A percentile compares a stretch with the other conserved stretches of the same genome.
These are phyloP conservation scores for Agriopis leucophaearia DNA, from an alignment of 2,888 invertebrate genomes.

Conservation along the genomic window DNA sequence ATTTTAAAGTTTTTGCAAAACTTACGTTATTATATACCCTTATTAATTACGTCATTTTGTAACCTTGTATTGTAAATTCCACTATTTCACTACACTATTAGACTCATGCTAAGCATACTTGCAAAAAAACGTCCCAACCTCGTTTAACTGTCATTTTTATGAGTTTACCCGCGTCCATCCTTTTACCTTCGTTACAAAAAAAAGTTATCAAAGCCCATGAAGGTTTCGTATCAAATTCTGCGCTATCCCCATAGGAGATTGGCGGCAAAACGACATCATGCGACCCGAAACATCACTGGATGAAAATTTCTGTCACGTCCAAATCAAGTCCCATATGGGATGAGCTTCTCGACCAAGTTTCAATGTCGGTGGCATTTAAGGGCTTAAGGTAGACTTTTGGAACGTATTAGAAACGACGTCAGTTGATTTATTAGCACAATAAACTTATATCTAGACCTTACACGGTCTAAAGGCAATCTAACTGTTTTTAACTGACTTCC, in stretches of 20 bases:
- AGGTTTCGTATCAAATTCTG: slow-evolving; percentile 62
- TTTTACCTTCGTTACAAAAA: slow-evolving; percentile 50
- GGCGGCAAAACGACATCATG: slow-evolving; percentile 67
- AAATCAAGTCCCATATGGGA: slow-evolving; percentile 71
- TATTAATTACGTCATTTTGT: too few relatives aligned
- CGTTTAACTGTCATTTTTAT: slow-evolving; percentile 38
- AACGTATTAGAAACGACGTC: slow-evolving; percentile 11
- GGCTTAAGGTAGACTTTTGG: slow-evolving; percentile 47
- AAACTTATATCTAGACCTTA: too few relatives aligned
- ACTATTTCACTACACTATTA: neutral
- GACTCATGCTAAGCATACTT: slow-evolving; percentile 10
- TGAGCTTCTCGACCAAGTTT: slow-evolving; percentile 70
- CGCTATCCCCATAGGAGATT: slow-evolving; percentile 63
- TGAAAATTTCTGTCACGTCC: slow-evolving; percentile 73
- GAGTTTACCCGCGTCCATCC: slow-evolving; percentile 41
- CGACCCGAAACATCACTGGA: slow-evolving; percentile 63
- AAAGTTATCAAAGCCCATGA: slow-evolving; percentile 50
- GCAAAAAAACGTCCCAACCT: slow-evolving; percentile 14
- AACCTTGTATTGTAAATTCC: neutral
- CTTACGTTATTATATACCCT: too few relatives aligned
- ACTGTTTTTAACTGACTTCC: too few relatives aligned
- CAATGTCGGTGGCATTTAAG: slow-evolving; percentile 66
- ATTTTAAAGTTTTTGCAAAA: too few relatives aligned
- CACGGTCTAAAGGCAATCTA: too few relatives aligned
- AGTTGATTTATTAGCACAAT: neutral